Conservation (phyloP, 2,797 vertebrate genomes). For the Gadopsis bispinosus region DNA sequence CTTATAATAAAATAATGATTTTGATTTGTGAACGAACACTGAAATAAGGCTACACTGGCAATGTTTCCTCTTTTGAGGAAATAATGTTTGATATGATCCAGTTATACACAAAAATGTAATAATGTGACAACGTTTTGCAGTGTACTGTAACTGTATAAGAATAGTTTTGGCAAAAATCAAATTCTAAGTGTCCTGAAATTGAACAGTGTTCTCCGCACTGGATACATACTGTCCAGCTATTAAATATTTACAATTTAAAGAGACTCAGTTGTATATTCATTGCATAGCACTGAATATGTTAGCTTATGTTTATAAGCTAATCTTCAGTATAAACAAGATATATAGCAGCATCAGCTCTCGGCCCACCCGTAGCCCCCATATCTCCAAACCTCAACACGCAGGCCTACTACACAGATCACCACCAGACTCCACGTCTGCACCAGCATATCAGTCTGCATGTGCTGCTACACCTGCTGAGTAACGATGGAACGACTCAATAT, state of each 20-base stretch:
- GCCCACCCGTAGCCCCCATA: neutral
- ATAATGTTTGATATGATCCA: neutral
- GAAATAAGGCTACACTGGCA: neutral
- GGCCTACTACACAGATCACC: neutral
- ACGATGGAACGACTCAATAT: neutral
- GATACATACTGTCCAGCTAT: neutral
- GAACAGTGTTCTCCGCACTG: neutral
- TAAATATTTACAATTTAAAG: neutral
- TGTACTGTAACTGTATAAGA: neutral
- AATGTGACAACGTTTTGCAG: neutral
- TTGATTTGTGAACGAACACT: neutral
- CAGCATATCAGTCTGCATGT: neutral
- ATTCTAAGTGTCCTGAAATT: neutral
- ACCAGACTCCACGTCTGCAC: neutral
- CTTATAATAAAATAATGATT: neutral
- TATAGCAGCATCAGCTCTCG: neutral
- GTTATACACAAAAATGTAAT: neutral
- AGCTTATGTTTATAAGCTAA: no score
- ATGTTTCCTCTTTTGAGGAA: neutral
- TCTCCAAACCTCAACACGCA: slow-evolving; percentile 2
- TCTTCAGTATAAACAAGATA: slow-evolving; percentile 1
- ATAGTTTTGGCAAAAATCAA: neutral
- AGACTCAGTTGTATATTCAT: neutral
- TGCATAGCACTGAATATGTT: no score
- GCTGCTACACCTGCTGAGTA: slow-evolving; percentile 15